Conservation (phyloP, 2,888 invertebrate genomes). For the Pasiphila rectangulata region DNA sequence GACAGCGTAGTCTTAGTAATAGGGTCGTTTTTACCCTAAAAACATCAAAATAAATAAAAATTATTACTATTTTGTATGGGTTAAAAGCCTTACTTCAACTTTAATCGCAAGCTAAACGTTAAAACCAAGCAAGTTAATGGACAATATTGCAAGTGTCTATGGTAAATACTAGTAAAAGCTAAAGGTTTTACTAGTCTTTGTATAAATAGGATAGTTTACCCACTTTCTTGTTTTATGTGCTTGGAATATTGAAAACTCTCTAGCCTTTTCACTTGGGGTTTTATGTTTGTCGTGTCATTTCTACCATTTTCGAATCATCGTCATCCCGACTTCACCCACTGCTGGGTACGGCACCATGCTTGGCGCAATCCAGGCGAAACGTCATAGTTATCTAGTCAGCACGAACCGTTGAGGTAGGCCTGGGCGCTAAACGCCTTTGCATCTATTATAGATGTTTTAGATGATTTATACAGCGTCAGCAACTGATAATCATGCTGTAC, state of each 20-base stretch:
- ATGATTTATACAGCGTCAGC: no score
- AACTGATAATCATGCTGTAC: no score
- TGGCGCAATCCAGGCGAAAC: no score
- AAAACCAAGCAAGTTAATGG: background rate
- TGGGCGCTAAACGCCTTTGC: no score
- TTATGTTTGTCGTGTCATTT: background rate
- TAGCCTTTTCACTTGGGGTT: background rate
- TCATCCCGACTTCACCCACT: no score
- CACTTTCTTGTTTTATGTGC: conserved; percentile 11
- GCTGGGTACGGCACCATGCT: no score
- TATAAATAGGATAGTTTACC: conserved; percentile 9
- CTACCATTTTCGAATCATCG: no score
- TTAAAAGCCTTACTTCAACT: conserved; percentile 1
- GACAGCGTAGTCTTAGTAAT: no score
- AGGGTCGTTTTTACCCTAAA: no score
- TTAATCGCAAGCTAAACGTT: background rate
- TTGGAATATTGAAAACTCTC: background rate
- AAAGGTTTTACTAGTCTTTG: conserved; percentile 9
- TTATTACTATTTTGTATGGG: background rate
- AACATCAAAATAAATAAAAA: background rate
- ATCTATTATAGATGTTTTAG: no score
- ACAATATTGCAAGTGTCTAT: background rate
- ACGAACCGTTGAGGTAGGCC: no score
- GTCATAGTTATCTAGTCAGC: no score
- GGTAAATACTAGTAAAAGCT: background rate